A percentile compares a stretch with the other conserved stretches of the same genome.
Conservation (phyloP, 1,140 invertebrate species). For the Hypothenemus hampei region DNA sequence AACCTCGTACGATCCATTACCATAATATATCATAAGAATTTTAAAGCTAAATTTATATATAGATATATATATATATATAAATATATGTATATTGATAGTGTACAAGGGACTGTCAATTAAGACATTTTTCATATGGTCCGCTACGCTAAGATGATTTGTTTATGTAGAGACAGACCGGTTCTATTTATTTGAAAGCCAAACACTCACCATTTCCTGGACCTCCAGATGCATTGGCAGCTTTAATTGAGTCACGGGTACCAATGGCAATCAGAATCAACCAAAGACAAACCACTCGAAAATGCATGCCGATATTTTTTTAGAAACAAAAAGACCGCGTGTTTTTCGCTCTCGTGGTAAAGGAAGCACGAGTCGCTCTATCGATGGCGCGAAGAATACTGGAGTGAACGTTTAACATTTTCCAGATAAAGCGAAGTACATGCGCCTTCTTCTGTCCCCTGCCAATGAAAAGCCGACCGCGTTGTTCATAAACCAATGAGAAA, state of each 20-base stretch:
- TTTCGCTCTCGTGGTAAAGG: constrained; percentile 13
- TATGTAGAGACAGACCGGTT: constrained; percentile 32
- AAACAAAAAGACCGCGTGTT: constrained; percentile 30
- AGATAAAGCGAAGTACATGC: constrained; percentile 38
- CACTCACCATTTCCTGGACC: constrained; percentile 37
- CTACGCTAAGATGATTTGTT: constrained; percentile 34
- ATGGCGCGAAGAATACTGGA: constrained; percentile 31
- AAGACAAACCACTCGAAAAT: neutral
- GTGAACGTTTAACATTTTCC: constrained; percentile 27
- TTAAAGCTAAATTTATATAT: no score
- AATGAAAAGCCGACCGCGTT: constrained; percentile 40
- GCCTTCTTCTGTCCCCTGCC: constrained; percentile 35
- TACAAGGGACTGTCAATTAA: no score
- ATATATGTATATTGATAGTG: no score
- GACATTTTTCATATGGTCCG: no score
- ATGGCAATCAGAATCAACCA: constrained; percentile 3
- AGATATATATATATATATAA: no score
- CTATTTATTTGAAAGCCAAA: constrained; percentile 1
- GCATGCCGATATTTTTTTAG: constrained; percentile 1
- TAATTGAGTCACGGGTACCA: constrained; percentile 2
- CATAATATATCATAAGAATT: no score
- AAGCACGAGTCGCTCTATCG: constrained; percentile 25
- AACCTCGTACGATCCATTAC: no score
- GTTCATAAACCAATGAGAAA: constrained; percentile 44
- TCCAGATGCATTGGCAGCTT: constrained; percentile 29